Evolutionary conservation across 2,113 vertebrate species (phyloP).

Genomic region (Nanger granti): DNA sequence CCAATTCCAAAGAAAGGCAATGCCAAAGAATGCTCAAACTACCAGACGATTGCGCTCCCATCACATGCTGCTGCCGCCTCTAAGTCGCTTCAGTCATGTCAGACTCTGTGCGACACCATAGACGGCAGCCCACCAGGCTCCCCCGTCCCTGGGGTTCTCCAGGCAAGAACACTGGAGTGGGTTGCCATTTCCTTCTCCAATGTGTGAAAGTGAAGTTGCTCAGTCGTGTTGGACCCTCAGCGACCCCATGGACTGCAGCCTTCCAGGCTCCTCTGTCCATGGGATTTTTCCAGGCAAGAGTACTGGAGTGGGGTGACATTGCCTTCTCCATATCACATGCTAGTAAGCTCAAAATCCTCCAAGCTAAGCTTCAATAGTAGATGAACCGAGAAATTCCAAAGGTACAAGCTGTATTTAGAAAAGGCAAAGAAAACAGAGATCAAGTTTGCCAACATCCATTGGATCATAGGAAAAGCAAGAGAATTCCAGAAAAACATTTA

Average conservation of each 20-base stretch:
- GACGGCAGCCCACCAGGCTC: too few relatives aligned
- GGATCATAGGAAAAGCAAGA: neutral
- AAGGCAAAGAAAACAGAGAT: neutral
- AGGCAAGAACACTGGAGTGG: too few relatives aligned
- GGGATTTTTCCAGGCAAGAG: too few relatives aligned
- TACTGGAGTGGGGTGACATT: too few relatives aligned
- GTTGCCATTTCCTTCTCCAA: too few relatives aligned
- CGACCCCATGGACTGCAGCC: too few relatives aligned
- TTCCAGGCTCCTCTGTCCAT: too few relatives aligned
- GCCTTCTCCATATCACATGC: too few relatives aligned
- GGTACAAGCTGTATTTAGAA: neutral
- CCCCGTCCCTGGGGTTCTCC: too few relatives aligned
- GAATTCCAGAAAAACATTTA: neutral
- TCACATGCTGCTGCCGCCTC: neutral
- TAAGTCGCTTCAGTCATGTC: too few relatives aligned
- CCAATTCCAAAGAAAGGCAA: neutral
- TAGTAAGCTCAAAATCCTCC: neutral
- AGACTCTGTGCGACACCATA: accelerated
- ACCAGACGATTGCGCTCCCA: neutral
- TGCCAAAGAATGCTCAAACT: neutral
- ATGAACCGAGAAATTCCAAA: neutral
- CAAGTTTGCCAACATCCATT: neutral
- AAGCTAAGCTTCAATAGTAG: neutral
- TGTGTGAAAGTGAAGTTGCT: too few relatives aligned
- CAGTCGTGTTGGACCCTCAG: too few relatives aligned